phyloP scores from a whole-genome alignment of 2,888 invertebrate genomes.

The Hemistola chrysoprasaria region DNA sequence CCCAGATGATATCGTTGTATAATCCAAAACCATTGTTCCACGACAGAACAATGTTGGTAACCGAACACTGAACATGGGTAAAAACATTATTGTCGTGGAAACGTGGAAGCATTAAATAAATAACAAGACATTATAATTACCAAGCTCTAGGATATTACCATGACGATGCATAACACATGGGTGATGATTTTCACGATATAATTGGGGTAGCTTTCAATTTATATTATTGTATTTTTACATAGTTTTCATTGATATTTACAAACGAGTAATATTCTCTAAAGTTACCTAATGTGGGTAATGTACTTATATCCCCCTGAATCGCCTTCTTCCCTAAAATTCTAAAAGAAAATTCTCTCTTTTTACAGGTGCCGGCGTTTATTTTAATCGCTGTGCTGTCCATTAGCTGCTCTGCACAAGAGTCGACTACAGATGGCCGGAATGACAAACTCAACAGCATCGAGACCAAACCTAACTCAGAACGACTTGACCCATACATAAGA shows the following conservation, averaged over 20 bases:
- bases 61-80: constrained; percentile 39
- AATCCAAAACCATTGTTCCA: constrained; percentile 61
- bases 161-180: no score
- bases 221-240: no score
- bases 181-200: no score
- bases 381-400: constrained; percentile 49
- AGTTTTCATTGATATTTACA: no score
- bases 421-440: constrained; percentile 48
- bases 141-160: no score
- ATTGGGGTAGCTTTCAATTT: no score
- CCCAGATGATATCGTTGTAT: constrained; percentile 42
- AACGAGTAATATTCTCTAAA: no score
- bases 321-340: background rate
- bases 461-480: constrained; percentile 74
- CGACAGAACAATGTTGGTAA: constrained; percentile 52
- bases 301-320: no score
- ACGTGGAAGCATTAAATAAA: constrained; percentile 50
- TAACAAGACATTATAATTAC: constrained; percentile 31
- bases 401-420: constrained; percentile 51
- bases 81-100: constrained; percentile 57
- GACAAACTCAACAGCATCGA: constrained; percentile 71
- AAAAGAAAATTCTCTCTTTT: constrained; percentile 24
- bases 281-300: no score
- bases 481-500: constrained; percentile 88
- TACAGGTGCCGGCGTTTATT: constrained; percentile 58